Evolutionary conservation across 1,140 invertebrate species (phyloP).

Genomic region (Trichoplusia ni): DNA sequence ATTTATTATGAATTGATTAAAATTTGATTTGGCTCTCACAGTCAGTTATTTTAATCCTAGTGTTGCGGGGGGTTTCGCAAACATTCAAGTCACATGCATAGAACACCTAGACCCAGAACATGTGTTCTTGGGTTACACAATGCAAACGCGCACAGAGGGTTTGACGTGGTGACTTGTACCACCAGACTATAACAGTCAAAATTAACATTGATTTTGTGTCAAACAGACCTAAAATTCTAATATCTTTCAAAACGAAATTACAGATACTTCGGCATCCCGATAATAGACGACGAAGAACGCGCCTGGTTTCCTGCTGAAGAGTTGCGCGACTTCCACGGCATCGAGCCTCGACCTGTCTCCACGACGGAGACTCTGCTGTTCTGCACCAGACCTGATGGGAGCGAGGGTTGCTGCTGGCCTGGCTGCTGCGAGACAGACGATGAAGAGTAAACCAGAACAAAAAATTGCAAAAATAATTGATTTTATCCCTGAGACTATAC

Average conservation of each 20-base stretch:
- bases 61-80: too few species aligned
- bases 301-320: slow-evolving; percentile 96
- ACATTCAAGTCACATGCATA: too few species aligned
- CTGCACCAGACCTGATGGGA: slow-evolving; percentile 91
- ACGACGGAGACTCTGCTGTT: slow-evolving; percentile 90
- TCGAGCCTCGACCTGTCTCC: slow-evolving; percentile 86
- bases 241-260: slow-evolving; percentile 7
- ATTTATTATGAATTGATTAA: too few species aligned
- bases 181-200: too few species aligned
- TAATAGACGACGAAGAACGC: slow-evolving; percentile 94
- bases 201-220: too few species aligned
- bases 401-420: slow-evolving; percentile 91
- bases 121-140: too few species aligned
- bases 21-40: too few species aligned
- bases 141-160: too few species aligned
- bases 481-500: background rate
- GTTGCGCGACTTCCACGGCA: slow-evolving; percentile 93
- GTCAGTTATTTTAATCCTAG: too few species aligned
- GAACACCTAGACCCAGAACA: too few species aligned
- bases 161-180: too few species aligned
- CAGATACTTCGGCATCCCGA: slow-evolving; percentile 88
- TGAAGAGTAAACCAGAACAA: slow-evolving; percentile 73
- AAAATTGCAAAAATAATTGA: background rate
- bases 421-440: slow-evolving; percentile 85
- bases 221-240: background rate